These are phyloP conservation scores for Drosophila yakuba DNA, from an alignment of 1,140 invertebrate species.

Conservation along the genomic window DNA sequence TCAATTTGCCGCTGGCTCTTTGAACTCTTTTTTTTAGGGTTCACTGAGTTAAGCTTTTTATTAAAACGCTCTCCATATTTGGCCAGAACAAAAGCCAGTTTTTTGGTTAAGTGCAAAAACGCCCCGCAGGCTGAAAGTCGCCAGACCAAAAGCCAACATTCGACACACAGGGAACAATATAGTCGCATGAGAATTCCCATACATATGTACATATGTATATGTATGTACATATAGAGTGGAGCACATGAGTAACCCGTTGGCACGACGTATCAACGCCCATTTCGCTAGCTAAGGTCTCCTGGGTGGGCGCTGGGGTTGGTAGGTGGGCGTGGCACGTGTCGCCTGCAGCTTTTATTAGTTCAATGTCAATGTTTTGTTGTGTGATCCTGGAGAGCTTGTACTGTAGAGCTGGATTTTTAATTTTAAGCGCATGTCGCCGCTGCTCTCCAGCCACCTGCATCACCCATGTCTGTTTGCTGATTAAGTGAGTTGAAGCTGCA, in stretches of 20 bases:
- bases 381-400: conserved; percentile 3
- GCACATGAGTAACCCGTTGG: conserved; percentile 48
- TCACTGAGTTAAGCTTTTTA: neutral
- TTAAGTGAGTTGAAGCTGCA: conserved; percentile 59
- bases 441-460: conserved; percentile 12
- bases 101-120: conserved; percentile 24
- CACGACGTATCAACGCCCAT: conserved; percentile 38
- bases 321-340: conserved; percentile 13
- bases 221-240: neutral
- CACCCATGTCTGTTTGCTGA: conserved; percentile 32
- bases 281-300: conserved; percentile 19
- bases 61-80: neutral
- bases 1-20: neutral
- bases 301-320: neutral
- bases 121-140: conserved; percentile 22
- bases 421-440: conserved; percentile 50
- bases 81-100: conserved; percentile 2
- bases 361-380: conserved; percentile 66
- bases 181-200: neutral
- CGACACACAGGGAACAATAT: neutral
- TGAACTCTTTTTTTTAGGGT: conserved; percentile 1
- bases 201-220: neutral
- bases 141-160: conserved; percentile 20
- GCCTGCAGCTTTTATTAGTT: conserved; percentile 76
- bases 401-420: conserved; percentile 54